Evolutionary conservation across 1,140 invertebrate genomes (phyloP).

Genomic region (Aphelenchoides fujianensis): DNA sequence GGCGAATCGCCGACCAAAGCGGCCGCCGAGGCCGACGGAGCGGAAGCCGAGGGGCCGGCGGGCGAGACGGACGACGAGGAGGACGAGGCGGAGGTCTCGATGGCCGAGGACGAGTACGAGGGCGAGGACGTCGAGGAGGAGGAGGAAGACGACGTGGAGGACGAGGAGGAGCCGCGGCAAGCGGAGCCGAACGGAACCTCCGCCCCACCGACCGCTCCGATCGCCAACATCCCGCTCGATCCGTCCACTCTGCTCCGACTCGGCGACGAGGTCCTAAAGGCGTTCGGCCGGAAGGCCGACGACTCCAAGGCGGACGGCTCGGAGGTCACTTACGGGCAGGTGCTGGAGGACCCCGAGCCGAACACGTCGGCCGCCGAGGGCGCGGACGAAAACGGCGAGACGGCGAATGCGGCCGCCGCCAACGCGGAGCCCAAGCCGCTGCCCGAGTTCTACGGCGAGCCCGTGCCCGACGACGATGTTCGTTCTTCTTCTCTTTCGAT

Average conservation of each 20-base stretch:
- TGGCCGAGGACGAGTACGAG: no score
- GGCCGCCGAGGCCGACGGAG: not conserved
- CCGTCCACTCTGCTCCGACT: not conserved
- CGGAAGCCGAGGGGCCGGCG: no score
- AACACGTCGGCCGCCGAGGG: slow-evolving; percentile 23
- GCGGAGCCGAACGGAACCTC: not conserved
- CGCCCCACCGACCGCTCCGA: not conserved
- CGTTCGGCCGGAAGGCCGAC: not conserved
- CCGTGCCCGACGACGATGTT: slow-evolving; percentile 50
- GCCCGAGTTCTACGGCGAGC: slow-evolving; percentile 48
- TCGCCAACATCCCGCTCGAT: not conserved
- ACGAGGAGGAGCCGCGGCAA: not conserved
- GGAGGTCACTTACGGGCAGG: slow-evolving; percentile 14
- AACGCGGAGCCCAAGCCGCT: slow-evolving; percentile 42
- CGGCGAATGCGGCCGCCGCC: slow-evolving; percentile 8
- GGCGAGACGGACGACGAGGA: no score
- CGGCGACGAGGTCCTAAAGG: not conserved
- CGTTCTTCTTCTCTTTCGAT: no score
- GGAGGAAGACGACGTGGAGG: not conserved
- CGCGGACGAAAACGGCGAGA: slow-evolving; percentile 16
- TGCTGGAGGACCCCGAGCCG: slow-evolving; percentile 41
- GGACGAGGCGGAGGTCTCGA: no score
- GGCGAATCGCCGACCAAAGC: no score
- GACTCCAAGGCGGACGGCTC: not conserved
- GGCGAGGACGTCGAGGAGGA: not conserved